Percentiles rank a stretch among this genome's conserved stretches.
Conservation (phyloP, 2,797 vertebrate genomes). For the Phrynocephalus vlangalii region DNA sequence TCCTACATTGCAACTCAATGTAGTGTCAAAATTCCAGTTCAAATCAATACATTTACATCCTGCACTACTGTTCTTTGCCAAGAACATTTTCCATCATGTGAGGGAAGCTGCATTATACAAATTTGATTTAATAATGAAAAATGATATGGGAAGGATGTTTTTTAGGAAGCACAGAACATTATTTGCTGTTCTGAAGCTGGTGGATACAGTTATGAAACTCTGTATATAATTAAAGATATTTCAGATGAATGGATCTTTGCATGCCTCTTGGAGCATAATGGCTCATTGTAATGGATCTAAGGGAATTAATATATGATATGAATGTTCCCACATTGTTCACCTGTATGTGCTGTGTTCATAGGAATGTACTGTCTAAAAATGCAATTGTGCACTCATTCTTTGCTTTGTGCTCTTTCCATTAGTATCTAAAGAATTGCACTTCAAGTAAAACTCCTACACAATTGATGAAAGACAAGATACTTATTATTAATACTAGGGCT, state of each 20-base stretch:
- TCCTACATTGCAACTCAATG: conserved; percentile 39
- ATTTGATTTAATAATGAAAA: conserved; percentile 63
- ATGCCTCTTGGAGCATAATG: conserved; percentile 21
- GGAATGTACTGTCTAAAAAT: conserved; percentile 44
- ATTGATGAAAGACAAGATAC: conserved; percentile 50
- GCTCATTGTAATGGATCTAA: conserved; percentile 26
- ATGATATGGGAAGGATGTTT: conserved; percentile 42
- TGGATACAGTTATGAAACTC: conserved; percentile 13
- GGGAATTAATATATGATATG: conserved; percentile 31
- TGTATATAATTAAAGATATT: conserved; percentile 34
- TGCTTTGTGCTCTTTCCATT: conserved; percentile 61
- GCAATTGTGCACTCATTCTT: conserved; percentile 49
- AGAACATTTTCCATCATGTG: conserved; percentile 49
- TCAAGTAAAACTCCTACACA: conserved; percentile 48
- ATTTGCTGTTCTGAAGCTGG: conserved; percentile 45
- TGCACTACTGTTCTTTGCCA: conserved; percentile 50
- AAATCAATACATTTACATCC: conserved; percentile 45
- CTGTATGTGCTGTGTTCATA: conserved; percentile 42
- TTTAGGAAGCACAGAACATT: conserved; percentile 44
- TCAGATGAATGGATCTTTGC: conserved; percentile 41
- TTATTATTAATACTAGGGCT: neutral
- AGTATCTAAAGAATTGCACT: conserved; percentile 44
- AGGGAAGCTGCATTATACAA: conserved; percentile 49
- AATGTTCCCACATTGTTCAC: conserved; percentile 41
- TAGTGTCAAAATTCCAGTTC: conserved; percentile 64